Base-by-base conservation (phyloP, 2,888 invertebrate genomes). In the Caenorhabditis becei region DNA sequence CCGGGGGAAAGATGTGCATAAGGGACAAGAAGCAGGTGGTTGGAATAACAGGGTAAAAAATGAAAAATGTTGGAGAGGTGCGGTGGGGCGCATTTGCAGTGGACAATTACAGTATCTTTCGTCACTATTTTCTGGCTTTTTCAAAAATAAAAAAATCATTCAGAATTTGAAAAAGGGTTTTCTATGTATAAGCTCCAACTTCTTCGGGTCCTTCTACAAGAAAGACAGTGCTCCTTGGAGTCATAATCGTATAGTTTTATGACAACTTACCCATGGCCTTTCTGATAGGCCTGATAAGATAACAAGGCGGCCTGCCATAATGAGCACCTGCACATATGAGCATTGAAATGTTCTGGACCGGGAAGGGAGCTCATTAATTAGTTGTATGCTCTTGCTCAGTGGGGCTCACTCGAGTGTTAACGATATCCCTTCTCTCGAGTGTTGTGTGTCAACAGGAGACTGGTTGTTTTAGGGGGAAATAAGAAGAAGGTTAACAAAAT, bases 341-440 rank as follows among this genome's bases (percentile, higher is more conserved):
- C 58, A 51, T 65, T 66, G 41, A 32, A 54, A 24, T 3, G 32
- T 23, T 16, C 14, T 1, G n/a, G 54, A 62, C 28, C 4, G 28
- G 8, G 18, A 18, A 67, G 23, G n/a, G 44, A 61, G 54, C 74
- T 65, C 65, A 74, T 74, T 74, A 74, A 74, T 74, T 74, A 74
- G 74, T 63, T 54, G 71, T 72, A 63, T 63, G 47, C 44, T 32
- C 32, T 47, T 62, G 72, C 72, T 72, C 72, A 53, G 56, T 44
- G 71, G 7, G 32, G 63, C 59, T 65, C 75, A 75, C 75, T 75
- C 75, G 61, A 75, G 75, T 75, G 75, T 75, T 75, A 75, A 75
- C 75, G 66, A 75, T 75, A 66, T 32, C 54, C 51, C 62, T 41
- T 5, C 8, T 41, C 41, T 47, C 47, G 47, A 37, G 37, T 53